These are phyloP conservation scores for Morpho achilles DNA, from an alignment of 2,888 invertebrate genomes.

Conservation along the genomic window DNA sequence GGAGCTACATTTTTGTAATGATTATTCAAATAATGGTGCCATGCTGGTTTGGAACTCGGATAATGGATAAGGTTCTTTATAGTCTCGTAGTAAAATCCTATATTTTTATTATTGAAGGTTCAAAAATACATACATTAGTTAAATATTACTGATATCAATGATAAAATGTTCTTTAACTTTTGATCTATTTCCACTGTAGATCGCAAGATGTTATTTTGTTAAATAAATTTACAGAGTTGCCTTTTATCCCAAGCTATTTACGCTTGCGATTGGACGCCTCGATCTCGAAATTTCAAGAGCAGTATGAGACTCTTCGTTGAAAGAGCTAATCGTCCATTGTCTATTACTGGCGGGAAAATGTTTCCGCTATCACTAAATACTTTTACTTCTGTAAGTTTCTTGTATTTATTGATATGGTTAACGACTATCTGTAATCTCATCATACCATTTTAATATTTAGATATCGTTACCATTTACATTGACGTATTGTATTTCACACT, in stretches of 20 bases:
- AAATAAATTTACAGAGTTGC: slow-evolving; percentile 43
- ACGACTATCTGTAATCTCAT: too few species aligned
- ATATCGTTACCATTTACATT: too few species aligned
- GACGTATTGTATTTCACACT: too few species aligned
- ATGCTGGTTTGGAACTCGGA: slow-evolving; percentile 54
- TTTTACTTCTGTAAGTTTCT: slow-evolving; percentile 53
- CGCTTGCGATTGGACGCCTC: slow-evolving; percentile 51
- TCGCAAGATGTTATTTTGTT: background rate
- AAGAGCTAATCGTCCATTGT: slow-evolving; percentile 47
- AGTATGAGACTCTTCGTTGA: slow-evolving; percentile 51
- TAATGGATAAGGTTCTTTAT: slow-evolving; percentile 45
- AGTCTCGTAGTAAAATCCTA: background rate
- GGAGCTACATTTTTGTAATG: slow-evolving; percentile 48
- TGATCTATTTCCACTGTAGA: background rate
- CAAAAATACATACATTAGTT: too few species aligned
- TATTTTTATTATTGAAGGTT: background rate
- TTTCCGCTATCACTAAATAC: slow-evolving; percentile 52
- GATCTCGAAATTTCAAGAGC: slow-evolving; percentile 48
- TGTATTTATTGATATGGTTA: slow-evolving; percentile 3
- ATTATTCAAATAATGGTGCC: slow-evolving; percentile 50
- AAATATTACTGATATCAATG: too few species aligned
- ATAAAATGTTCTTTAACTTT: too few species aligned
- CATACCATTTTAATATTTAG: too few species aligned
- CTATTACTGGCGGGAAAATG: slow-evolving; percentile 55
- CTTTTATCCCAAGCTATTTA: slow-evolving; percentile 47